phyloP scores from a whole-genome alignment of 2,113 vertebrate species.

The Echinops telfairi region DNA sequence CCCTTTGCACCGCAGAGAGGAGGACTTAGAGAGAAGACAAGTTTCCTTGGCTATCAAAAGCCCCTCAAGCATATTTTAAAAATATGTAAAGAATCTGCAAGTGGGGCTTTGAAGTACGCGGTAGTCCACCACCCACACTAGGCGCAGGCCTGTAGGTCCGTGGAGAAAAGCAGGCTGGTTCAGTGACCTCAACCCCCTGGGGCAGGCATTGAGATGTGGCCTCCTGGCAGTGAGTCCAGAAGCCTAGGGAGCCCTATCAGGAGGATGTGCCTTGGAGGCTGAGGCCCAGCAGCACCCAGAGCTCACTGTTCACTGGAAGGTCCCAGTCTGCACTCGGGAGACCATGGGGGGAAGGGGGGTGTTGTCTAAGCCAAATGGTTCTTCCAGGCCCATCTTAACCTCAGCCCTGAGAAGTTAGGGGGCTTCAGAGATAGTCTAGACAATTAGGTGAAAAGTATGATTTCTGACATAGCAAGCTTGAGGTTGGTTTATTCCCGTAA shows the following conservation, averaged over 20 bases:
- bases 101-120: neutral
- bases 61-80: neutral
- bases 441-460: neutral
- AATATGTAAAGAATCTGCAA: neutral
- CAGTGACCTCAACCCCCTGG: rapidly evolving
- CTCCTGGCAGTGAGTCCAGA: neutral
- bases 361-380: neutral
- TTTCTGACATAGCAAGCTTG: neutral
- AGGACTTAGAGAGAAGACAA: neutral
- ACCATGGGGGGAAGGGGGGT: neutral
- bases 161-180: neutral
- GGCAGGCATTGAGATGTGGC: neutral
- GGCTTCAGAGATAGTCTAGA: neutral
- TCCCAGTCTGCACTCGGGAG: rapidly evolving
- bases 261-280: neutral
- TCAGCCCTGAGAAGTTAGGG: neutral
- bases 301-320: neutral
- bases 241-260: neutral
- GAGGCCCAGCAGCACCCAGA: neutral
- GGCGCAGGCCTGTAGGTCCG: neutral
- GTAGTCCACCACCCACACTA: rapidly evolving
- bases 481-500: neutral
- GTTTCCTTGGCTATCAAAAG: neutral
- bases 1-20: neutral
- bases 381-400: neutral